Conservation (phyloP, 2,113 vertebrate species). For the Perca fluviatilis region DNA sequence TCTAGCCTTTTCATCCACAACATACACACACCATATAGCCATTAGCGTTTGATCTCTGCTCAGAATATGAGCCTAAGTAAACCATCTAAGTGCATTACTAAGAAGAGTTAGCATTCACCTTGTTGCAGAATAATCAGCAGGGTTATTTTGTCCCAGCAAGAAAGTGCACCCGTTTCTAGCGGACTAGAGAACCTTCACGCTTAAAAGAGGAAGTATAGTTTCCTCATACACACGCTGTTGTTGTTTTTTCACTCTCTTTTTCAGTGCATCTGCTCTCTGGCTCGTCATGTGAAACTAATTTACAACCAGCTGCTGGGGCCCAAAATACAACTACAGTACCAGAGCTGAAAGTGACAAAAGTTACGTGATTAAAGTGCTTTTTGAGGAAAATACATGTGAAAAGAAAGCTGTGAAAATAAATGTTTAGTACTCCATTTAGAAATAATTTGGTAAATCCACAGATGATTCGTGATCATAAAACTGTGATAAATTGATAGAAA, state of each 20-base stretch:
- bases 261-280: not conserved
- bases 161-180: not conserved
- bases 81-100: not conserved
- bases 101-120: slow-evolving; percentile 43
- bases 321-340: slow-evolving; percentile 5
- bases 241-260: not conserved
- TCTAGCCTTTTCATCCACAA: not conserved
- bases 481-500: not conserved
- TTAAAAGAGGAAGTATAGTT: slow-evolving; percentile 68
- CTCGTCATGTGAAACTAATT: slow-evolving; percentile 71
- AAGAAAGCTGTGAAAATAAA: not conserved
- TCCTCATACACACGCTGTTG: not conserved
- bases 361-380: not conserved
- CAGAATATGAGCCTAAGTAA: not conserved
- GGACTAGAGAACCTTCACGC: not conserved
- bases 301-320: slow-evolving; percentile 31
- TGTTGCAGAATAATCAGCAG: not conserved
- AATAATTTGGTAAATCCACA: not conserved
- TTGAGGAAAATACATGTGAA: not conserved
- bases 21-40: not conserved
- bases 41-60: not conserved
- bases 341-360: not conserved
- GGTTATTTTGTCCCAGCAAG: not conserved
- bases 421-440: not conserved
- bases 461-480: not conserved